Evolutionary conservation across 2,797 vertebrate species (phyloP), one percentile per base, ranked within the genome.

Genomic region (Emys orbicularis): DNA sequence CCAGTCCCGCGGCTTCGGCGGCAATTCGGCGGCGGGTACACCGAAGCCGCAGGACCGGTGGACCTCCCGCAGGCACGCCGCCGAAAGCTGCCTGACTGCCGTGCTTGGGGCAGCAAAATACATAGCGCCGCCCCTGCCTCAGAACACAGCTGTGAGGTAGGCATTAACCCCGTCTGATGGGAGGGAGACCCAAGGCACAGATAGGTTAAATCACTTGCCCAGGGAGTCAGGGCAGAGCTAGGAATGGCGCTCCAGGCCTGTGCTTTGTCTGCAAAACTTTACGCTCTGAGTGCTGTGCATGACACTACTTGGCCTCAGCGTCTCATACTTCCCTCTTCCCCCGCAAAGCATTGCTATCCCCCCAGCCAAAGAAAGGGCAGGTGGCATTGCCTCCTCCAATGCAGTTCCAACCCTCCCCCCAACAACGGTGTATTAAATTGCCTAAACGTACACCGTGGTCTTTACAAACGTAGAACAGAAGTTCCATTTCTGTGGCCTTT

Each of bases 381-480:
- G 25, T 15, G 44, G 41, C 37, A 25, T 5, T 47, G 27, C 25
- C 44, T 8, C 13, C 44, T 25, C 72, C 44, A 44, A 29, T 8
- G 44, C 44, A 27, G 15, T 76, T 27, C 44, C 74, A 29, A 29
- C 41, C 15, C 12, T 2, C 11, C 12, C 7, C 41, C 12, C 25
- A 47, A 15, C 44, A 27, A 29, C 25, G 13, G 4, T 8, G 27
- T 47, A 8, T 29, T 15, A 47, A 44, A 44, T 6, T 13, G 27
- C 4, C 44, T 16, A 44, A 76, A 47, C 5, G 1, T 16, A 37
- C 8, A 25, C 12, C 2, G 7, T 4, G 23, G 6, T 47, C 41
- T 47, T 47, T 29, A 27, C 19, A 11, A 37, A 23, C 11, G 3
- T 72, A 8, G 9, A 19, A 5, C 11, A 41, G 53, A 23, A 54